phyloP scores from a whole-genome alignment of 1,140 invertebrate species.

The Penaeus chinensis region DNA sequence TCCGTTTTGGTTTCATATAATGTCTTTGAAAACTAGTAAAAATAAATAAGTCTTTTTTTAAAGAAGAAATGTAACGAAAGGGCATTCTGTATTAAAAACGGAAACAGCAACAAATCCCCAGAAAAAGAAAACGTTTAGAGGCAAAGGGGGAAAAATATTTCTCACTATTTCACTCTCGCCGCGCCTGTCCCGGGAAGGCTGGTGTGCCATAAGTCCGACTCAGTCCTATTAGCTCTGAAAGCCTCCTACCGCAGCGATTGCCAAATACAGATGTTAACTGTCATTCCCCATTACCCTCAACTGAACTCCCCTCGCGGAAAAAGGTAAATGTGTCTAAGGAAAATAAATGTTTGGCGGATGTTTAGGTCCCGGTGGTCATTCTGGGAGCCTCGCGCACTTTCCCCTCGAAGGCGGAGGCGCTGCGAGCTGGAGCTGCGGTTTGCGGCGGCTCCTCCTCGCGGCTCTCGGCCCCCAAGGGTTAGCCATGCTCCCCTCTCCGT shows the following conservation, averaged over 20 bases:
- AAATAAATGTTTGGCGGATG: conserved; percentile 59
- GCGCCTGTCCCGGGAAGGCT: conserved; percentile 8
- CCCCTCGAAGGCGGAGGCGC: background rate
- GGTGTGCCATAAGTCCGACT: conserved; percentile 52
- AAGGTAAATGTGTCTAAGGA: conserved; percentile 56
- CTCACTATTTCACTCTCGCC: conserved; percentile 2
- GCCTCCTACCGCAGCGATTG: conserved; percentile 59
- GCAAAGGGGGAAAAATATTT: background rate
- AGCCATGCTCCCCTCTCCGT: no score
- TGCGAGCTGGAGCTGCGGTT: conserved; percentile 18
- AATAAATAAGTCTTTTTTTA: no score
- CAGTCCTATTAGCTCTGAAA: conserved; percentile 57
- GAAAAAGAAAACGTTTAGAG: background rate
- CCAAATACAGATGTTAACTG: conserved; percentile 63
- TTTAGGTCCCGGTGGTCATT: conserved; percentile 46
- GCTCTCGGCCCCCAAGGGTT: background rate
- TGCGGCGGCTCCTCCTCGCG: conserved; percentile 24
- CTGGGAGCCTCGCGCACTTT: background rate
- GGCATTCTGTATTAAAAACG: no score
- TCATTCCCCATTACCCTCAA: conserved; percentile 57
- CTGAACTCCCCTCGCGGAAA: conserved; percentile 38
- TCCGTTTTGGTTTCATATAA: no score
- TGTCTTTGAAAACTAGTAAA: no score
- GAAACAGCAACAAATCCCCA: no score
- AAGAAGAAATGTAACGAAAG: no score